Percentiles rank a stretch among this genome's conserved stretches.
These are phyloP conservation scores for Xanthorhoe spadicearia DNA, from an alignment of 2,888 invertebrate species.

Conservation along the genomic window DNA sequence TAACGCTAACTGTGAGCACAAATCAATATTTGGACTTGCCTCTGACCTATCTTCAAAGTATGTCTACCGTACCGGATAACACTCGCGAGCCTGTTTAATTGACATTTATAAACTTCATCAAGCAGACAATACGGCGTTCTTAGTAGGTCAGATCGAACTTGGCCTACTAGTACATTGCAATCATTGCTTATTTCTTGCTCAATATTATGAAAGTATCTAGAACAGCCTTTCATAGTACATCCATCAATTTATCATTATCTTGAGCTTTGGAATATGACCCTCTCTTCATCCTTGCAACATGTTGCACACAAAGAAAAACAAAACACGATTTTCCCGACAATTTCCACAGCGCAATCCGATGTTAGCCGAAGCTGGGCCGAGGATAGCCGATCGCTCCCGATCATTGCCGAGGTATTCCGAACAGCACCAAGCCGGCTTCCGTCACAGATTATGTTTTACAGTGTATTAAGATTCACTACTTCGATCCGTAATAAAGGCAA, in stretches of 20 bases:
- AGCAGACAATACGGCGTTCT: neutral
- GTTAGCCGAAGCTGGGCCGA: conserved; percentile 14
- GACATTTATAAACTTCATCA: neutral
- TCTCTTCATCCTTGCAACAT: neutral
- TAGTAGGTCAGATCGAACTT: neutral
- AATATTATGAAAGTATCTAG: neutral
- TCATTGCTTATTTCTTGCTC: neutral
- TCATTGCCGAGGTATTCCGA: conserved; percentile 42
- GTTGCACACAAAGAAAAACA: conserved; percentile 24
- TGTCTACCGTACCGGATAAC: neutral
- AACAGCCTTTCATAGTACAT: neutral
- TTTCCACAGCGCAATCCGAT: conserved; percentile 31
- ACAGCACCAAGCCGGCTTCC: conserved; percentile 26
- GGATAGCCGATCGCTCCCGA: conserved; percentile 43
- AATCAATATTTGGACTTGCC: too few species aligned
- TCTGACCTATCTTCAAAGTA: neutral
- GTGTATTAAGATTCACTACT: conserved; percentile 11
- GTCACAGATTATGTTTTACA: conserved; percentile 29
- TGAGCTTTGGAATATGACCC: neutral
- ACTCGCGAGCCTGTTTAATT: neutral
- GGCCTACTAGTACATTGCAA: neutral
- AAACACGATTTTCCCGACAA: conserved; percentile 27
- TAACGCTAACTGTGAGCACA: too few species aligned
- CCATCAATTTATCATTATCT: neutral
- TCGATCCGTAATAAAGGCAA: neutral